Base-by-base conservation (phyloP, 2,797 vertebrate species). In the Peromyscus attwateri region DNA sequence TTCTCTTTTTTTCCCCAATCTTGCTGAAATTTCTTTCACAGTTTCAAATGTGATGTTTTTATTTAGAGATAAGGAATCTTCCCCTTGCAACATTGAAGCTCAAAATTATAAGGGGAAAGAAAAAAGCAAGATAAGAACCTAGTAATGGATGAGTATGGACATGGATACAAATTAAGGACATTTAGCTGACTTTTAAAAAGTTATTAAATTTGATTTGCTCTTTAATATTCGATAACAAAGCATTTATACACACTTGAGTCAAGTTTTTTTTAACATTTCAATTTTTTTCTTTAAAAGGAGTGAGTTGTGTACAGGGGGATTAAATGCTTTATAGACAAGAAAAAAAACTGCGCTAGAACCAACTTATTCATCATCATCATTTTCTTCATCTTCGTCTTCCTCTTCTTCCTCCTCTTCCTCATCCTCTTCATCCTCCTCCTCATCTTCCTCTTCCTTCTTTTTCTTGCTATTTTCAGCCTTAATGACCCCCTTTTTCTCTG, bases 311-410 rank as follows among this genome's bases (percentile, higher is more conserved):
- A 99, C 99, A 99, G 98, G 73, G 77, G 71, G 99, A 98, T 99
- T 99, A 99, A 99, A 99, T 99, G 99, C 99, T 99, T 99, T 99
- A 99, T 99, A 99, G 99, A 99, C 99, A 99, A 99, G 98, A 98
- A 98, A 55, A 73, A 98, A 19, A 57, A 52, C 52, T 52, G 12
- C 3, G 52, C 12, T 52, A 52, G 52, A 52, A 52, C 52, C 52
- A 52, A 52, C 52, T 52, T 52, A 52, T 52, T 52, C 49, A 52
- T 52, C 49, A 52, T 52, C 49, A 13, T 43, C 43, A 4, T n/a
- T n/a, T n/a, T 43, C 43, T 43, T 43, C 43, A 43, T 5, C 43
- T 43, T 43, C 43, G 4, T 43, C 43, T 43, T 43, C 43, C 43
- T 43, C 43, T 43, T 43, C 43, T 43, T 43, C 43, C 43, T 43